Evolutionary conservation across 92 coral and sea anemone genomes (phyloP).

Genomic region (Parazoanthus atlanticus): DNA sequence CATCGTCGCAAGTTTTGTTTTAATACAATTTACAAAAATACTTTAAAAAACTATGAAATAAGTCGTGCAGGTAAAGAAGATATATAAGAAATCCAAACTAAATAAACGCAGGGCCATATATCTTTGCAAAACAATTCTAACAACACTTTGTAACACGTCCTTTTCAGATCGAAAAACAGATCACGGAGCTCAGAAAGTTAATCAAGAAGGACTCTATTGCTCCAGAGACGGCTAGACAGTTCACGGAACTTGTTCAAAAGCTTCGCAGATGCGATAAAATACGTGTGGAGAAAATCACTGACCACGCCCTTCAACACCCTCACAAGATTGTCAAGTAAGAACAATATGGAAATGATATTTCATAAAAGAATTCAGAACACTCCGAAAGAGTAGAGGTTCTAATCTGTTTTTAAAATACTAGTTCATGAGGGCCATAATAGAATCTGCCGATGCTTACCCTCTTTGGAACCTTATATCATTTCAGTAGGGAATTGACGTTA

Average conservation of each 20-base stretch:
- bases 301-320: not conserved
- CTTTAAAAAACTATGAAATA: no score
- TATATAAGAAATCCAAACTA: no score
- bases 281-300: constrained; percentile 11
- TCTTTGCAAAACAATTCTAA: not conserved
- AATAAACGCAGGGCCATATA: no score
- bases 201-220: not conserved
- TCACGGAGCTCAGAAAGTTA: not conserved
- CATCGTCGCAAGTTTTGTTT: no score
- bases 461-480: no score
- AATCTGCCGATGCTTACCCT: no score
- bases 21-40: no score
- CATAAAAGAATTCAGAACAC: no score
- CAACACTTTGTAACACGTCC: not conserved
- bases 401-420: no score
- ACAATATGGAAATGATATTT: not conserved
- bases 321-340: constrained; percentile 36
- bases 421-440: no score
- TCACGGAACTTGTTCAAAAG: constrained; percentile 48
- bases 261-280: constrained; percentile 38
- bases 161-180: constrained; percentile 20
- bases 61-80: not conserved
- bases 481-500: no score
- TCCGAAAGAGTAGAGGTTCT: no score
- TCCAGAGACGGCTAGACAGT: not conserved